Conservation (phyloP, 2,113 vertebrate genomes). For the Entelurus aequoreus region DNA sequence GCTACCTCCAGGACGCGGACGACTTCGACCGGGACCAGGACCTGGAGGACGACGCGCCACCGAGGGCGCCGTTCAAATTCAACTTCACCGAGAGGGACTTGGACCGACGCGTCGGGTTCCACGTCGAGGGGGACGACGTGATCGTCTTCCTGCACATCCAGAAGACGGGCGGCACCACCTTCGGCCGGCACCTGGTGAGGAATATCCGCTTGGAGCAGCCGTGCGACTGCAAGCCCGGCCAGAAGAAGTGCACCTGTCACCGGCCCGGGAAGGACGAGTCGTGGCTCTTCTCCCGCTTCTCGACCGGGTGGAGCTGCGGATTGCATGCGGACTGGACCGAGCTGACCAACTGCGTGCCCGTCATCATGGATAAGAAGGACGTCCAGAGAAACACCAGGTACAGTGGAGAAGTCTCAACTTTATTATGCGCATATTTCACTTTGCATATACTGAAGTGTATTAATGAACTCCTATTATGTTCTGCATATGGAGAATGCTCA, state of each 20-base stretch:
- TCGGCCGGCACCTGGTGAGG: slow-evolving; percentile 92
- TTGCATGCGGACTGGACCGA: slow-evolving; percentile 93
- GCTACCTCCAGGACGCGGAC: slow-evolving; percentile 56
- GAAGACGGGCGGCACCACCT: slow-evolving; percentile 96
- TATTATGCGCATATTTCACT: neutral
- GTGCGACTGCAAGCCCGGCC: slow-evolving; percentile 88
- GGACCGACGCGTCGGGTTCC: slow-evolving; percentile 84
- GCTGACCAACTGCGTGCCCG: slow-evolving; percentile 88
- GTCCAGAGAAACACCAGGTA: slow-evolving; percentile 76
- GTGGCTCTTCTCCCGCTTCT: slow-evolving; percentile 92
- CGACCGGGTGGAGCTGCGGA: slow-evolving; percentile 91
- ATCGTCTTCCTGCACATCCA: slow-evolving; percentile 97
- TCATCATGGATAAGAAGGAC: slow-evolving; percentile 89
- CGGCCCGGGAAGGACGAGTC: slow-evolving; percentile 90
- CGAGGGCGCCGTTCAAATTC: slow-evolving; percentile 72
- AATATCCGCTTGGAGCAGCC: slow-evolving; percentile 96
- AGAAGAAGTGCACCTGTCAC: slow-evolving; percentile 96
- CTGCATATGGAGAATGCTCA: no score
- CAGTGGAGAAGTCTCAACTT: neutral
- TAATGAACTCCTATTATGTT: no score
- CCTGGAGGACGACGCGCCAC: slow-evolving; percentile 73
- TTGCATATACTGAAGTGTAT: neutral
- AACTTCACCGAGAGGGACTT: slow-evolving; percentile 86
- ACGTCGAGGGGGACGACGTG: slow-evolving; percentile 90
- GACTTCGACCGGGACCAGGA: slow-evolving; percentile 75